These are phyloP conservation scores for Mythimna impura DNA, from an alignment of 2,888 invertebrate genomes.

Conservation along the genomic window DNA sequence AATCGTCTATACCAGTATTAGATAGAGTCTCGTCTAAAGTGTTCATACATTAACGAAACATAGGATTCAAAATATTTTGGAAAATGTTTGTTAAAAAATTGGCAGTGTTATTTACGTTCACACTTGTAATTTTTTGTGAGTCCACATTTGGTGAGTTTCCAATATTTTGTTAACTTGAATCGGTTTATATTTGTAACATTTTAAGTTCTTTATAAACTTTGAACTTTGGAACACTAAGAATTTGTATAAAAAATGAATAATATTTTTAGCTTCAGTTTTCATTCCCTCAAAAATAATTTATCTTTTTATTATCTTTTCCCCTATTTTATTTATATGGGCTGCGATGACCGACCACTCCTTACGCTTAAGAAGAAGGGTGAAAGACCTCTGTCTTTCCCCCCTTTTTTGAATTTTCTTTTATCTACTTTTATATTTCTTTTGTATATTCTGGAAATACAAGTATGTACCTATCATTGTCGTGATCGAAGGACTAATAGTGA, in stretches of 20 bases:
- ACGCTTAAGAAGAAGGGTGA: neutral
- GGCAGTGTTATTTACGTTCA: conserved; percentile 42
- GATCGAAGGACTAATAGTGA: no score
- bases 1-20: conserved; percentile 3
- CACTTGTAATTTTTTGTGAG: conserved; percentile 52
- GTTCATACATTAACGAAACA: neutral
- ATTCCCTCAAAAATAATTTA: neutral
- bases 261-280: neutral
- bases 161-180: conserved; percentile 29
- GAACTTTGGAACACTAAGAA: neutral
- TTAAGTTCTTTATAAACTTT: neutral
- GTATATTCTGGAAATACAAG: neutral
- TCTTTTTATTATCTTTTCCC: neutral
- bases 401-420: neutral
- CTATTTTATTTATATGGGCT: conserved; percentile 13
- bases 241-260: neutral
- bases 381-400: neutral
- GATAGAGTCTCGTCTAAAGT: conserved; percentile 16
- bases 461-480: no score
- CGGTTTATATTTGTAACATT: conserved; percentile 4
- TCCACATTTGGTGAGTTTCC: conserved; percentile 60
- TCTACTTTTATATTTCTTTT: neutral
- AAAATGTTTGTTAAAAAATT: conserved; percentile 53
- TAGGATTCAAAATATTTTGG: neutral
- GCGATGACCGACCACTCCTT: neutral